Evolutionary conservation across 2,888 invertebrate genomes (phyloP).

Genomic region (Drosophila nigritarsus): DNA sequence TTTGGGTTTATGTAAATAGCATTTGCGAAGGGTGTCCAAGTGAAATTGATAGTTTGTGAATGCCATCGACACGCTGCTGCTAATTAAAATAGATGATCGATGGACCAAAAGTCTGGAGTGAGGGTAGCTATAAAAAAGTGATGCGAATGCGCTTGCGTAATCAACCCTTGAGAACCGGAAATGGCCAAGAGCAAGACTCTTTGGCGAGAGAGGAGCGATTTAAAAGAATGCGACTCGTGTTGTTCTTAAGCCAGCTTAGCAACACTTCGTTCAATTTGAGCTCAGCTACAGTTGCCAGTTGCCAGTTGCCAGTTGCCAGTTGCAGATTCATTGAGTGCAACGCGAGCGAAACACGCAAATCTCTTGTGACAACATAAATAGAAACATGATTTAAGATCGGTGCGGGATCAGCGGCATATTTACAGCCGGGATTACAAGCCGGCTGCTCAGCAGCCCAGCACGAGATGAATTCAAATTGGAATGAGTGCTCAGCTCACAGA

Average conservation of each 20-base stretch:
- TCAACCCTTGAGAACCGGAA: constrained; percentile 73
- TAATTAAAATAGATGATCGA: constrained; percentile 81
- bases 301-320: constrained; percentile 1
- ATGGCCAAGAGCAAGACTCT: constrained; percentile 3
- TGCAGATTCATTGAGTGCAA: constrained; percentile 37
- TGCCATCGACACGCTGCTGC: constrained; percentile 80
- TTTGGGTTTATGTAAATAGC: constrained; percentile 70
- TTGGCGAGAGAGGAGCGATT: constrained; percentile 14
- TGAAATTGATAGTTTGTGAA: constrained; percentile 80
- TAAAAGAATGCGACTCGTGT: constrained; percentile 46
- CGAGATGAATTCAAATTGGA: constrained; percentile 27
- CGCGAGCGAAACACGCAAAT: constrained; percentile 74
- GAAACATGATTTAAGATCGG: constrained; percentile 83
- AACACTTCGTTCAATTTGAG: constrained; percentile 64
- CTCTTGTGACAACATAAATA: constrained; percentile 84
- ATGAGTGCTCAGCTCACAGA: constrained; percentile 9
- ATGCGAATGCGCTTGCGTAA: constrained; percentile 17
- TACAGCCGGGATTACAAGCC: constrained; percentile 83
- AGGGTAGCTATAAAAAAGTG: constrained; percentile 49
- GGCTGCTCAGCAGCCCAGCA: constrained; percentile 47
- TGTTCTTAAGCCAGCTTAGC: constrained; percentile 71
- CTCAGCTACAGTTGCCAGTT: constrained; percentile 12
- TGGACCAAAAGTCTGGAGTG: constrained; percentile 25
- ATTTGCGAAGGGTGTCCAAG: constrained; percentile 61
- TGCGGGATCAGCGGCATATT: constrained; percentile 82